A percentile compares a stretch with the other conserved stretches of the same genome.
These are phyloP conservation scores for Acanthopagrus latus DNA, from an alignment of 2,797 vertebrate species.

Conservation along the genomic window DNA sequence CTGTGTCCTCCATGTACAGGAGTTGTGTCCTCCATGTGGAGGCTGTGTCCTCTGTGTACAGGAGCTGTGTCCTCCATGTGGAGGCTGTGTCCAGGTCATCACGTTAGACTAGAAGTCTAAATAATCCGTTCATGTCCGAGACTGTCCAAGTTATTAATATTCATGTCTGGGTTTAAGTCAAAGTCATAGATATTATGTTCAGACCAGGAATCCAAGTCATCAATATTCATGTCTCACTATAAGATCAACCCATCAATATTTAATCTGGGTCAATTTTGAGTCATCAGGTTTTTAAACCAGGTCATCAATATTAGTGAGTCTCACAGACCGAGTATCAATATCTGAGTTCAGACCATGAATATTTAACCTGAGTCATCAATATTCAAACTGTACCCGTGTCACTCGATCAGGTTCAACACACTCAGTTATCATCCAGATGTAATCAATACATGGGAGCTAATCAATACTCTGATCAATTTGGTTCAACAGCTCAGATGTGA, in stretches of 20 bases:
- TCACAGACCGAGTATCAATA: background rate
- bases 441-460: background rate
- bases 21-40: no score
- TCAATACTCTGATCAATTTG: constrained; percentile 9
- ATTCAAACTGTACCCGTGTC: background rate
- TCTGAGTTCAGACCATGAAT: constrained; percentile 26
- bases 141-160: background rate
- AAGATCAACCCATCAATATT: background rate
- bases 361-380: constrained; percentile 26
- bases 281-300: background rate
- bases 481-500: background rate
- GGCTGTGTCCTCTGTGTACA: no score
- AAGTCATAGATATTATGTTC: background rate
- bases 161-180: background rate
- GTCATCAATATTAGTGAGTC: constrained; percentile 11
- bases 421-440: background rate
- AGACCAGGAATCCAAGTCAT: background rate
- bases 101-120: no score
- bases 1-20: no score
- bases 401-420: background rate
- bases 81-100: no score
- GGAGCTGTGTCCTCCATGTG: no score
- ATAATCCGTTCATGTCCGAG: background rate
- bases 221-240: background rate
- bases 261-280: background rate